phyloP scores from a whole-genome alignment of 2,797 vertebrate species.

The Pangasius macronema region DNA sequence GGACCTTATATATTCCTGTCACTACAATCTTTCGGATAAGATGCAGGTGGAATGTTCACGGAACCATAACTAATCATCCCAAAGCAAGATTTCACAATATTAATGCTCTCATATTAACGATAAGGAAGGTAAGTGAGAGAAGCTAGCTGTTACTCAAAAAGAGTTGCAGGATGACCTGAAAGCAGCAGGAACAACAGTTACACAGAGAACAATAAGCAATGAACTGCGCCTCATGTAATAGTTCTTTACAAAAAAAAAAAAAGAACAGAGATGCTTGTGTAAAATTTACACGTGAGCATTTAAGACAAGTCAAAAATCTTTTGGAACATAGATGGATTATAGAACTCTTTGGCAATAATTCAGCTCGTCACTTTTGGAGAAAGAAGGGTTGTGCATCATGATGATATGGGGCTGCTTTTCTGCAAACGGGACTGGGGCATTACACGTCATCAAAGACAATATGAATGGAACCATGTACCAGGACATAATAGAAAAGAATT shows the following conservation, averaged over 20 bases:
- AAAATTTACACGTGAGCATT: background rate
- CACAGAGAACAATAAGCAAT: background rate
- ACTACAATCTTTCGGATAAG: background rate
- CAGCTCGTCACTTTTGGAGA: background rate
- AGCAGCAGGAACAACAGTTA: no score
- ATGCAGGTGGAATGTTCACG: background rate
- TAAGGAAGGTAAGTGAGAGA: background rate
- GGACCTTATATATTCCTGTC: background rate
- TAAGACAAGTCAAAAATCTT: background rate
- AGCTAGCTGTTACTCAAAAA: background rate
- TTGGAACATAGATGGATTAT: background rate
- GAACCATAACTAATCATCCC: background rate
- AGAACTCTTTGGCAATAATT: background rate
- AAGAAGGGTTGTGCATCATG: background rate
- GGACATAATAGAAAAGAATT: background rate
- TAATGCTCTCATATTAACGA: background rate
- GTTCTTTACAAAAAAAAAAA: background rate
- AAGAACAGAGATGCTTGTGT: background rate
- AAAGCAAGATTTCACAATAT: background rate
- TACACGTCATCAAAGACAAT: background rate
- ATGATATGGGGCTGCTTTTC: background rate
- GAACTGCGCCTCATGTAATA: background rate
- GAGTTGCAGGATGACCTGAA: no score
- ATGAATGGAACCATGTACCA: background rate
- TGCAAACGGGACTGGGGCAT: background rate